Conservation (phyloP, 2,888 invertebrate species). For the Cephus runcator region DNA sequence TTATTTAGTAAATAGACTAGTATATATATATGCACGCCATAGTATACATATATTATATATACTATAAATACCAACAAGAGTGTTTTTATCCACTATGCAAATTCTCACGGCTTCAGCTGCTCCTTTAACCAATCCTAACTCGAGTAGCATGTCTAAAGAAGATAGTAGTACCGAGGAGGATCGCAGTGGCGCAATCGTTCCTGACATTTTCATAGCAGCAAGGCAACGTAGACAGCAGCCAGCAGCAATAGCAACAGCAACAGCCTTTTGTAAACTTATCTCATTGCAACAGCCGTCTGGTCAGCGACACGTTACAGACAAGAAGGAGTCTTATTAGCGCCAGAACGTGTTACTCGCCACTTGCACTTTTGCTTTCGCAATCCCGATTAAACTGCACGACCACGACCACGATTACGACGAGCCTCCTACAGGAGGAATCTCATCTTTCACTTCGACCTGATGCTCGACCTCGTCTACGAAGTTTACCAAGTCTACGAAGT, state of each 20-base stretch:
- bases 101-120: background rate
- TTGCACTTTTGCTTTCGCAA: slow-evolving; percentile 31
- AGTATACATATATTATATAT: background rate
- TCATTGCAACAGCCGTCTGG: slow-evolving; percentile 43
- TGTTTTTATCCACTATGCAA: background rate
- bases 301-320: slow-evolving; percentile 41
- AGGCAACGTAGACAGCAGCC: slow-evolving; percentile 30
- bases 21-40: too few species aligned
- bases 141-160: background rate
- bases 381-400: slow-evolving; percentile 24
- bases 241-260: background rate
- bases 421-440: background rate
- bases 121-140: background rate
- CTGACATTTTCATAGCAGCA: slow-evolving; percentile 49
- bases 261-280: slow-evolving; percentile 26
- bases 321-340: slow-evolving; percentile 30
- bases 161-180: slow-evolving; percentile 13
- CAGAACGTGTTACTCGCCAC: background rate
- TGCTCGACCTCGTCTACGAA: background rate
- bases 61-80: background rate
- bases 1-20: background rate
- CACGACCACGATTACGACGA: background rate
- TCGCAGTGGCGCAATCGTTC: slow-evolving; percentile 30
- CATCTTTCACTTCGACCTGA: background rate
- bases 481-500: background rate